Percentiles rank a stretch among this genome's conserved stretches.
phyloP scores from a whole-genome alignment of 2,888 invertebrate species.

The Caenorhabditis japonica region DNA sequence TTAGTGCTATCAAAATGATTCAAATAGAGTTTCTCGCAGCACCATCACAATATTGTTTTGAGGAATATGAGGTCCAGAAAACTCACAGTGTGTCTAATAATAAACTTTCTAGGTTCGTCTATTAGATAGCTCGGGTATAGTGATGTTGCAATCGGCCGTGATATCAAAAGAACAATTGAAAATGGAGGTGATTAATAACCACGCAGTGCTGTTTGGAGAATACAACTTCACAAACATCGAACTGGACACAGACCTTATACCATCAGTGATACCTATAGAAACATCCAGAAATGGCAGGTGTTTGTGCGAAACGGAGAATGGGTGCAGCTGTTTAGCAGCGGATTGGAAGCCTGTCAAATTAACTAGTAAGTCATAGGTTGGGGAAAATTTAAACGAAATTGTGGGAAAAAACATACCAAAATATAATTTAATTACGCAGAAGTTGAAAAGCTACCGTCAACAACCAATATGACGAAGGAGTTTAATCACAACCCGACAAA shows the following conservation, averaged over 20 bases:
- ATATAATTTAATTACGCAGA: no score
- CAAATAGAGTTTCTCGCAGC: conserved; percentile 75
- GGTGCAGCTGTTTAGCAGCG: conserved; percentile 75
- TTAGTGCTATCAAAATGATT: conserved; percentile 67
- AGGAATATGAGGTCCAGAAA: conserved; percentile 68
- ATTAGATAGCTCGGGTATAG: conserved; percentile 69
- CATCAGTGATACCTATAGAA: conserved; percentile 75
- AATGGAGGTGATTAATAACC: conserved; percentile 66
- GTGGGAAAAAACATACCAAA: no score
- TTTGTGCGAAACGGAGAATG: conserved; percentile 70
- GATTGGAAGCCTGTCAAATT: conserved; percentile 72
- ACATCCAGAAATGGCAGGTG: conserved; percentile 68
- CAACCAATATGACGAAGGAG: conserved; percentile 8
- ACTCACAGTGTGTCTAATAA: not conserved
- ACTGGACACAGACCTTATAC: conserved; percentile 70
- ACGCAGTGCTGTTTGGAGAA: conserved; percentile 68
- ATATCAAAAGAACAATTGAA: conserved; percentile 63
- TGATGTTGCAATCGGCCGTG: conserved; percentile 60
- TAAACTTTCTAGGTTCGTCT: conserved; percentile 69
- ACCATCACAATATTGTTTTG: conserved; percentile 74
- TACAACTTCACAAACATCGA: conserved; percentile 74
- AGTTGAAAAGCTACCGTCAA: conserved; percentile 35
- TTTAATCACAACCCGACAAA: conserved; percentile 9
- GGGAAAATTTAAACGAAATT: not conserved
- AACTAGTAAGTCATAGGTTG: conserved; percentile 37